Evolutionary conservation across 2,797 vertebrate species (phyloP), one percentile per base, ranked within the genome.

Genomic region (Darevskia mixta): DNA sequence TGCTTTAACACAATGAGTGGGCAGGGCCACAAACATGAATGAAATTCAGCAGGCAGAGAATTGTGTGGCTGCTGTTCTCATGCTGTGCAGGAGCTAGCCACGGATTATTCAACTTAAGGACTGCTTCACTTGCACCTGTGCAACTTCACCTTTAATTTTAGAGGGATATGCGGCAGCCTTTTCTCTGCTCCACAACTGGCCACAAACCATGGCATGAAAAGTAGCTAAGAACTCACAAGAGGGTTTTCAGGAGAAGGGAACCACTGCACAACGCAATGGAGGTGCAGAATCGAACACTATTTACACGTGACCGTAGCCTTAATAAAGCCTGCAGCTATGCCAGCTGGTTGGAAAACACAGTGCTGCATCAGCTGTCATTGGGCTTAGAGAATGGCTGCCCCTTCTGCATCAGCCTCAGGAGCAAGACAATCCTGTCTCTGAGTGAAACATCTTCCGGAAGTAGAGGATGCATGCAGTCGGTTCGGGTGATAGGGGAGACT

Each of bases 71-170:
- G 88, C 27, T 2, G 72, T 88, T 72, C 73, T 27, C 64, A 75
- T 17, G 2, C 0, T 80, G 89, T 87, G 90, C 77, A 80, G 66
- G 84, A 85, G 88, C 11, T 0, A 81, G 25, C 32, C 11, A 88
- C 18, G 85, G 85, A 32, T 90, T 89, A 87, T 11, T 85, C 86
- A 83, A 67, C 81, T 2, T 6, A 82, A 38, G 9, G 69, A 25
- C 66, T 89, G 87, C 61, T 85, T 1, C 90, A 82, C 69, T 72
- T 83, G 78, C 71, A 87, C 92, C 89, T 85, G 69, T 84, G 89
- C 92, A 92, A 91, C 89, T 88, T 80, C 73, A 76, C 73, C 72
- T 41, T 11, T 6, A 29, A 85, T 55, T 79, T 85, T 58, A 73
- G 88, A 91, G 73, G 61, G 72, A 77, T 18, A 45, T 0, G 76